Evolutionary conservation across 2,113 vertebrate species (phyloP).

Genomic region (Erpornis zantholeuca): DNA sequence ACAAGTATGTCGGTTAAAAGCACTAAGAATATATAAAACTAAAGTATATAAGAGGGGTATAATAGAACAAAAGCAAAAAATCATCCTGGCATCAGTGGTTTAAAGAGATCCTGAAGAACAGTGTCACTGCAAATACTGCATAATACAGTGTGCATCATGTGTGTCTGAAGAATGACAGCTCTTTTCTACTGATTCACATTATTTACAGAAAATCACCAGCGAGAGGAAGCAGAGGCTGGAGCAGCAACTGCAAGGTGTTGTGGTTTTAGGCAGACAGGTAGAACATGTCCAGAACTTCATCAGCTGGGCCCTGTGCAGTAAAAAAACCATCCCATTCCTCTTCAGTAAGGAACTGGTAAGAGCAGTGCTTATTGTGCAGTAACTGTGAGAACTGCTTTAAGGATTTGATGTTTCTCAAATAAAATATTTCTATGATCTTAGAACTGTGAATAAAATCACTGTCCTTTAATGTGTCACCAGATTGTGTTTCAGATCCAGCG

Average conservation of each 20-base stretch:
- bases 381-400: background rate
- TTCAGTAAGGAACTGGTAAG: slow-evolving; percentile 97
- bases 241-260: slow-evolving; percentile 88
- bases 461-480: slow-evolving; percentile 67
- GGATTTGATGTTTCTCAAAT: background rate
- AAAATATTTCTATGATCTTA: background rate
- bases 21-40: too few species aligned
- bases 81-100: too few species aligned
- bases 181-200: background rate
- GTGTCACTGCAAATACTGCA: background rate
- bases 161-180: background rate
- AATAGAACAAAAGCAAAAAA: too few species aligned
- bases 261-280: slow-evolving; percentile 89
- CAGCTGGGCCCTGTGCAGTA: slow-evolving; percentile 91
- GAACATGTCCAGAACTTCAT: slow-evolving; percentile 96
- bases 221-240: slow-evolving; percentile 89
- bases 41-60: too few species aligned
- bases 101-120: background rate
- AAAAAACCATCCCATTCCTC: slow-evolving; percentile 88
- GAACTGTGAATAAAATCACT: background rate
- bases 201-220: slow-evolving; percentile 84
- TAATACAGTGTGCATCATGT: background rate
- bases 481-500: slow-evolving; percentile 96
- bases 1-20: too few species aligned
- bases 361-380: background rate